A percentile compares a stretch with the other conserved stretches of the same genome.
Conservation (phyloP, 2,888 invertebrate genomes). For the Rosalia funebris region DNA sequence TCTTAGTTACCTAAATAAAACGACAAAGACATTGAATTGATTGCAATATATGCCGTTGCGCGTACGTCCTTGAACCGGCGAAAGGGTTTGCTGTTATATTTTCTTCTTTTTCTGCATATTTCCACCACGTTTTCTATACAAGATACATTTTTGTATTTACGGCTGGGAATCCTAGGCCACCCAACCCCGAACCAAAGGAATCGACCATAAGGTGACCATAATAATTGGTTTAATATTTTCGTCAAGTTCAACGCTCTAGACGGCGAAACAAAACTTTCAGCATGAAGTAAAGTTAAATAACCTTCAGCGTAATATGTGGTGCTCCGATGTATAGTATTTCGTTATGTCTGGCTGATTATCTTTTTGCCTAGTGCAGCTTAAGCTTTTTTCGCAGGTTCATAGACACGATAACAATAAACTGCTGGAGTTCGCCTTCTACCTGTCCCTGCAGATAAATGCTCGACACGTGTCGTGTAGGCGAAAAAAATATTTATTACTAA, state of each 20-base stretch:
- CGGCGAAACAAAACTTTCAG: constrained; percentile 1
- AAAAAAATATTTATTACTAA: neutral
- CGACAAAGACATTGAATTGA: too few species aligned
- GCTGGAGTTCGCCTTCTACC: constrained; percentile 8
- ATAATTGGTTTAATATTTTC: constrained; percentile 24
- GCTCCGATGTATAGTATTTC: constrained; percentile 16
- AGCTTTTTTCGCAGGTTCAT: constrained; percentile 20
- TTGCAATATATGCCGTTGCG: too few species aligned
- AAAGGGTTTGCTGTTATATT: too few species aligned
- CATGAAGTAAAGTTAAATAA: constrained; percentile 11
- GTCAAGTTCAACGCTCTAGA: constrained; percentile 22
- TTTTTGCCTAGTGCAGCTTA: constrained; percentile 24
- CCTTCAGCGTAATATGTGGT: constrained; percentile 3
- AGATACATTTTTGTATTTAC: too few species aligned
- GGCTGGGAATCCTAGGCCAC: too few species aligned
- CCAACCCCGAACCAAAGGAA: too few species aligned
- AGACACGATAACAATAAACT: constrained; percentile 15
- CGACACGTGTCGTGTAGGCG: neutral
- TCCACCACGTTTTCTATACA: too few species aligned
- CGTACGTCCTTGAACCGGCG: too few species aligned
- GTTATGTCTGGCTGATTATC: constrained; percentile 22
- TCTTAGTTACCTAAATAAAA: too few species aligned
- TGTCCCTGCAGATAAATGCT: constrained; percentile 7
- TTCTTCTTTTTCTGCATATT: too few species aligned
- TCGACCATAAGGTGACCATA: too few species aligned